phyloP scores from a whole-genome alignment of 35 echinoderm and acorn worm genomes.

The Chiridota heheva region DNA sequence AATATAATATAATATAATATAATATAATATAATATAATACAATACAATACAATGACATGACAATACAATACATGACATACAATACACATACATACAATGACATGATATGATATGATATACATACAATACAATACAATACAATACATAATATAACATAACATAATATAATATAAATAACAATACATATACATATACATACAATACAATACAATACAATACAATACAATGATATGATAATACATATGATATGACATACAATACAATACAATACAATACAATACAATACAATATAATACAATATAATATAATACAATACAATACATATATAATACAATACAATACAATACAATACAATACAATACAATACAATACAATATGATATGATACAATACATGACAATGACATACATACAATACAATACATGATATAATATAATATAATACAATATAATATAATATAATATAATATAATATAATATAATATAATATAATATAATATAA shows the following conservation, averaged over 20 bases:
- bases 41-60: not conserved
- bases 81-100: not conserved
- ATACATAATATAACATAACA: not conserved
- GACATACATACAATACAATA: not conserved
- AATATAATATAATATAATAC: not conserved
- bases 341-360: not conserved
- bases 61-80: not conserved
- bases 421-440: not conserved
- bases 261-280: constrained; percentile 11
- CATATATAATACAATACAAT: not conserved
- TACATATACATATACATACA: not conserved
- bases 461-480: constrained; percentile 11
- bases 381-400: too few species aligned
- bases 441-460: not conserved
- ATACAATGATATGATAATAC: not conserved
- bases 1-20: not conserved
- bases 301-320: constrained; percentile 11
- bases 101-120: not conserved
- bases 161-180: too few species aligned
- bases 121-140: not conserved
- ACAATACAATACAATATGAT: constrained; percentile 11
- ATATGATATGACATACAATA: constrained; percentile 11
- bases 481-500: constrained; percentile 11
- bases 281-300: constrained; percentile 11
- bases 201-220: constrained; percentile 3